phyloP scores from a whole-genome alignment of 2,888 invertebrate species.

The Stomorhina lunata region DNA sequence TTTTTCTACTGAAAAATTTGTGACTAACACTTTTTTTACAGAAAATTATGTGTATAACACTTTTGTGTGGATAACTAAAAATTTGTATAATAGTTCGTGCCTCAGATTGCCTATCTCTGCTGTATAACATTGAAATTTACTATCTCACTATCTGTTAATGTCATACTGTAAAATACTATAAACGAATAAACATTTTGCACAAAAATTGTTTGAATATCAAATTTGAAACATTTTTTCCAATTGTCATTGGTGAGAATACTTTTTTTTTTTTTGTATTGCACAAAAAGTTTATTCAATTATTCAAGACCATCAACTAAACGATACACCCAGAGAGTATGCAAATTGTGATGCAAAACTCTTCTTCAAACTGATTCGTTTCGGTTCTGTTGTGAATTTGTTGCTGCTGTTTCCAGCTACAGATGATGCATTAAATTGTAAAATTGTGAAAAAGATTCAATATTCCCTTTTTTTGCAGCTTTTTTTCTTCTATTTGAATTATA shows the following conservation, averaged over 20 bases:
- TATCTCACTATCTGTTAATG: slow-evolving; percentile 31
- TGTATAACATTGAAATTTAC: neutral
- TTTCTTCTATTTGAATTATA: slow-evolving; percentile 6
- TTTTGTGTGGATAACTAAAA: no score
- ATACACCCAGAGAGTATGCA: slow-evolving; percentile 46
- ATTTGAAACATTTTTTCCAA: slow-evolving; percentile 61
- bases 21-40: no score
- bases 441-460: slow-evolving; percentile 40
- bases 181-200: slow-evolving; percentile 45
- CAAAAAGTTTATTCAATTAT: slow-evolving; percentile 76
- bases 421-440: slow-evolving; percentile 38
- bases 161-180: slow-evolving; percentile 21
- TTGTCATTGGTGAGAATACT: slow-evolving; percentile 72
- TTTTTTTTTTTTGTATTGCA: slow-evolving; percentile 72
- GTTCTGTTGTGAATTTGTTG: slow-evolving; percentile 18
- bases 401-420: slow-evolving; percentile 19
- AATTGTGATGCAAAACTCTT: slow-evolving; percentile 31
- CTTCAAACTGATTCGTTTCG: slow-evolving; percentile 15
- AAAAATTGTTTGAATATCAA: slow-evolving; percentile 58
- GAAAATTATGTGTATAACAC: no score
- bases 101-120: slow-evolving; percentile 14
- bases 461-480: neutral
- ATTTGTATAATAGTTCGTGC: no score
- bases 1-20: no score
- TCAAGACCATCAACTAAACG: slow-evolving; percentile 63